Evolutionary conservation across 2,888 invertebrate genomes (phyloP).

Genomic region (Xanthia togata): DNA sequence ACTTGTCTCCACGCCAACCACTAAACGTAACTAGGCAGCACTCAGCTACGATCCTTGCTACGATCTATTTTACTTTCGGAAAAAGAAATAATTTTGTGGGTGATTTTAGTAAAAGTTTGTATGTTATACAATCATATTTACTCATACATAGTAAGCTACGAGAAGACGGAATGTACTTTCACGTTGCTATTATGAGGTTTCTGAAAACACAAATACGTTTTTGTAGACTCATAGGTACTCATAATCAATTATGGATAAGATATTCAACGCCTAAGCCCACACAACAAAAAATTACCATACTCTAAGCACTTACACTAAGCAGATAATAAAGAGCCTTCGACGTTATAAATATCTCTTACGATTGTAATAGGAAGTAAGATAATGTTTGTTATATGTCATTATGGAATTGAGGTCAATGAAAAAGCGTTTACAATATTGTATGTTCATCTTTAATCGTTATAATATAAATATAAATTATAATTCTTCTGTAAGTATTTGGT

Average conservation of each 20-base stretch:
- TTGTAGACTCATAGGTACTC: not conserved
- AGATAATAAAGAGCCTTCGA: conserved; percentile 67
- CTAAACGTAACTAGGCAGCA: not conserved
- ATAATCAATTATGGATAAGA: not conserved
- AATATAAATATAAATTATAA: conserved; percentile 32
- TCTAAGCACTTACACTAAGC: conserved; percentile 39
- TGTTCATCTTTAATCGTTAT: conserved; percentile 38
- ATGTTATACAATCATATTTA: not conserved
- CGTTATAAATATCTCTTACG: conserved; percentile 63
- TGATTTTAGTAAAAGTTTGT: not conserved
- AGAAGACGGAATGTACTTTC: not conserved
- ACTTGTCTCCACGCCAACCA: not conserved
- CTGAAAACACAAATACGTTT: not conserved
- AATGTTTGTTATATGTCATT: conserved; percentile 68
- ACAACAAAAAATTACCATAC: conserved; percentile 23
- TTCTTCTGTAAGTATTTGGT: conserved; percentile 12
- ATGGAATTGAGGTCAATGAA: conserved; percentile 76
- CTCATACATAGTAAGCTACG: no score
- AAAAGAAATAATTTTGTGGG: not conserved
- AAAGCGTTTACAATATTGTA: conserved; percentile 59
- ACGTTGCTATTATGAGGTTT: not conserved
- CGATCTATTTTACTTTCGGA: not conserved
- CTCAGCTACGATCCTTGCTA: not conserved
- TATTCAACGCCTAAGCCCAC: not conserved
- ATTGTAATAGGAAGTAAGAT: conserved; percentile 74